phyloP scores from a whole-genome alignment of 1,140 invertebrate species.

The Bombus terrestris region DNA sequence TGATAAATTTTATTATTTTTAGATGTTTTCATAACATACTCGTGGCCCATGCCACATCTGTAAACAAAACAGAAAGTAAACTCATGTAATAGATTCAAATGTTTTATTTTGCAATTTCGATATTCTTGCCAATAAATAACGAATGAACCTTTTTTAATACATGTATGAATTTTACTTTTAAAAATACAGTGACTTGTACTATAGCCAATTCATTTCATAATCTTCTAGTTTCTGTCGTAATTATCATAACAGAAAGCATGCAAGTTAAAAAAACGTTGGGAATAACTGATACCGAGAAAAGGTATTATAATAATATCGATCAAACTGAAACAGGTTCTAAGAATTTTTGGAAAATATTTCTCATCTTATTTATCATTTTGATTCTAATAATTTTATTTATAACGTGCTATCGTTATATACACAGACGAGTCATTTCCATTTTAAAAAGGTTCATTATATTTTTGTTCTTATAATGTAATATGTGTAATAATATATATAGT shows the following conservation, averaged over 20 bases:
- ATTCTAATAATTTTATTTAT: conserved; percentile 18
- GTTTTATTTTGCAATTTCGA: conserved; percentile 20
- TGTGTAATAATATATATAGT: neutral
- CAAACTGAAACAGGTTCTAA: neutral
- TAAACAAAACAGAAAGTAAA: conserved; percentile 5
- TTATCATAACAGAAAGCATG: neutral
- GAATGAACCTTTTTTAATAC: neutral
- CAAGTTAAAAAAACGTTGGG: conserved; percentile 12
- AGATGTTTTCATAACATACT: neutral
- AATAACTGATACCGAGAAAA: conserved; percentile 10
- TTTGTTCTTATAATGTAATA: conserved; percentile 4
- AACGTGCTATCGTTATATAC: conserved; percentile 5
- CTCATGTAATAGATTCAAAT: conserved; percentile 1
- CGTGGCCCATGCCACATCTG: neutral
- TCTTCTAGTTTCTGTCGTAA: neutral
- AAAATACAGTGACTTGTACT: neutral
- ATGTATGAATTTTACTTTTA: conserved; percentile 3
- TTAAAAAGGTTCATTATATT: conserved; percentile 35
- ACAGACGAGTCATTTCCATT: conserved; percentile 14
- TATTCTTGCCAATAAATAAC: conserved; percentile 6
- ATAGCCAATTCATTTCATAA: neutral
- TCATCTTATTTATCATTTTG: conserved; percentile 7
- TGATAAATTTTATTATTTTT: neutral
- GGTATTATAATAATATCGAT: conserved; percentile 13
- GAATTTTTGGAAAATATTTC: conserved; percentile 27